Conservation (phyloP, 2,888 invertebrate species). For the Erynnis tages region DNA sequence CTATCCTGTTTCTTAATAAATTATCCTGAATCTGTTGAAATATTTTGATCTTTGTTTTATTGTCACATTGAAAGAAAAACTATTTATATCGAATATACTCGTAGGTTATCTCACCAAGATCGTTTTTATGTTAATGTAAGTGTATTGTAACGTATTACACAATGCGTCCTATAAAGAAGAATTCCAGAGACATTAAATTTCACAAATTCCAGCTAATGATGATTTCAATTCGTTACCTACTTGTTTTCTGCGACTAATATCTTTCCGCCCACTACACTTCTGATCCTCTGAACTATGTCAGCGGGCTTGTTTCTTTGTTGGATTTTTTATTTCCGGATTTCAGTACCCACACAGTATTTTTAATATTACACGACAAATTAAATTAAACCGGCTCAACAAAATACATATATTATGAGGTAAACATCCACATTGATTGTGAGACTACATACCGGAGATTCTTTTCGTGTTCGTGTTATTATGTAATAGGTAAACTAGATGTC, state of each 20-base stretch:
- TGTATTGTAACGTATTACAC: too few relatives aligned
- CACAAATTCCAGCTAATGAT: slow-evolving; percentile 10
- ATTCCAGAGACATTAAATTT: background rate
- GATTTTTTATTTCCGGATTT: slow-evolving; percentile 23
- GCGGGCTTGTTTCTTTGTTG: slow-evolving; percentile 24
- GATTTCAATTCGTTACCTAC: slow-evolving; percentile 10
- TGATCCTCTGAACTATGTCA: slow-evolving; percentile 24
- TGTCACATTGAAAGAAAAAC: too few relatives aligned
- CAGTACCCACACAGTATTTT: slow-evolving; percentile 19
- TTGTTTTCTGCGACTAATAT: slow-evolving; percentile 11
- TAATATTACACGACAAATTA: slow-evolving; percentile 6
- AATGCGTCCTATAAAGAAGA: background rate
- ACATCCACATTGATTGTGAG: slow-evolving; percentile 4
- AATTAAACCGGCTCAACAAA: background rate
- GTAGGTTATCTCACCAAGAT: too few relatives aligned
- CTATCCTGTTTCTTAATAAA: too few relatives aligned
- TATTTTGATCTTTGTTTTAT: too few relatives aligned
- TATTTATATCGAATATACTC: too few relatives aligned
- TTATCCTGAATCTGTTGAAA: too few relatives aligned
- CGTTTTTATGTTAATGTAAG: too few relatives aligned
- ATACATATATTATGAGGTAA: background rate
- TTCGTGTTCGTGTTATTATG: background rate
- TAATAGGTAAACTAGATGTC: slow-evolving; percentile 2
- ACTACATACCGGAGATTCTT: slow-evolving; percentile 3
- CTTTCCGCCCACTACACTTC: slow-evolving; percentile 19